Base-by-base conservation (phyloP, 92 coral and sea anemone species). In the Pocillopora meandrina region DNA sequence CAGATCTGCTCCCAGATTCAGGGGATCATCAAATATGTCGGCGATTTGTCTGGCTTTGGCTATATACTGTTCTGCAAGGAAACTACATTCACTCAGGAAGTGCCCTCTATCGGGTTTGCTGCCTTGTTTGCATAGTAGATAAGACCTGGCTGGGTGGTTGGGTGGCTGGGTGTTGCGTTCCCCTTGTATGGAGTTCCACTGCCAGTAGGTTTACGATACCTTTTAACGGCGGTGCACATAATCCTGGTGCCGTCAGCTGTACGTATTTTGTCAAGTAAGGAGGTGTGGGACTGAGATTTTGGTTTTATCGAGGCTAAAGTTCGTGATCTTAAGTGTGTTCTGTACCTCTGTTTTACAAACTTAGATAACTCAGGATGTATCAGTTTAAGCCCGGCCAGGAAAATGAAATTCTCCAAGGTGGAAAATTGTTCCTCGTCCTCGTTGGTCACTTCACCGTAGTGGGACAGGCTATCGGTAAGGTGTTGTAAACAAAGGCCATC, bases 341-440 rank as follows among this genome's bases (percentile, higher is more conserved):
- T 77, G 31, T 87, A 82, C 13, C 31, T 26, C 31, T 26, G 82
- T 33, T 87, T 86, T 20, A 86, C 90, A 5, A 72, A 21, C n/a
- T 72, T 63, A 1, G 80, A 76, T 10, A 87, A 59, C 67, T 26
- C 76, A 12, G 82, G 87, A 34, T 81, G 78, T 14, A 87, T 87
- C 9, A 82, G 65, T 13, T 71, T 55, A 7, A 82, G 83, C 87
- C 87, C 82, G 55, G 88, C 69, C 4, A 88, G 84, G 23, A 82
- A 73, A 55, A 86, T 11, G 10, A 87, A 65, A 72, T 92, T 86
- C 64, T 92, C 91, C n/a, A 87, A 75, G 4, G 88, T 87, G 12
- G 95, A 91, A 23, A 86, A 70, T 10, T 90, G 33, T 60, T 87
- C 93, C 71, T 92, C 93, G 19, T 90, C 95, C 36, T 90, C 92